Percentiles rank a stretch among this genome's conserved stretches.
phyloP scores from a whole-genome alignment of 2,888 invertebrate species.

The Habroteleia sp. region DNA sequence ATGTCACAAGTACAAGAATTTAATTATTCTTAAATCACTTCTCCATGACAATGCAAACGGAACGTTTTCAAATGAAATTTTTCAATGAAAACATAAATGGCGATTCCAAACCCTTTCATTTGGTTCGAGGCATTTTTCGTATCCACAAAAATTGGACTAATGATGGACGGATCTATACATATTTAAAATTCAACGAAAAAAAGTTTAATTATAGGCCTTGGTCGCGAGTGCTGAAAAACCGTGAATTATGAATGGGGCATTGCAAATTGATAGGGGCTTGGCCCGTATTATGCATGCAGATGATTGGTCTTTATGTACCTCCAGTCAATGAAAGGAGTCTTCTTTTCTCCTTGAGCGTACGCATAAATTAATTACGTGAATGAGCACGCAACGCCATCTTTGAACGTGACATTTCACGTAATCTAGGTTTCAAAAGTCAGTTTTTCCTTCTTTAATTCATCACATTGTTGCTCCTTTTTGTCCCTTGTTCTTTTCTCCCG shows the following conservation, averaged over 20 bases:
- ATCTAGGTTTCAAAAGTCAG: slow-evolving; percentile 10
- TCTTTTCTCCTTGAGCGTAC: slow-evolving; percentile 47
- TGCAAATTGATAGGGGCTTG: slow-evolving; percentile 59
- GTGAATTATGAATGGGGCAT: slow-evolving; percentile 59
- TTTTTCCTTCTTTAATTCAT: no score
- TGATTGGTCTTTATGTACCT: slow-evolving; percentile 57
- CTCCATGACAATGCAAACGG: no score
- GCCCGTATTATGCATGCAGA: slow-evolving; percentile 47
- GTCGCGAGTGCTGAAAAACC: slow-evolving; percentile 47
- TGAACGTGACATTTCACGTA: slow-evolving; percentile 42
- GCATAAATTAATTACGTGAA: slow-evolving; percentile 57
- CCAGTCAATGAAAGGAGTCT: slow-evolving; percentile 48
- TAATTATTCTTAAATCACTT: no score
- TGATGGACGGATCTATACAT: slow-evolving; percentile 27
- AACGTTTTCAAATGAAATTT: neutral
- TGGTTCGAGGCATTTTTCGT: slow-evolving; percentile 16
- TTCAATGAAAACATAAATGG: no score
- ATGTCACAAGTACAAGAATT: no score
- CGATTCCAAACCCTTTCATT: neutral
- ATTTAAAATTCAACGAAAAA: slow-evolving; percentile 34
- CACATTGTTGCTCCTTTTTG: neutral
- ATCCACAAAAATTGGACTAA: slow-evolving; percentile 42
- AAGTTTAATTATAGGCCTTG: slow-evolving; percentile 42
- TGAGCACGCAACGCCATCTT: slow-evolving; percentile 41
- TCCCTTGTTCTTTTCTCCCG: neutral